Evolutionary conservation across 2,888 invertebrate genomes (phyloP).

Genomic region (Scelioninae gen. 1): DNA sequence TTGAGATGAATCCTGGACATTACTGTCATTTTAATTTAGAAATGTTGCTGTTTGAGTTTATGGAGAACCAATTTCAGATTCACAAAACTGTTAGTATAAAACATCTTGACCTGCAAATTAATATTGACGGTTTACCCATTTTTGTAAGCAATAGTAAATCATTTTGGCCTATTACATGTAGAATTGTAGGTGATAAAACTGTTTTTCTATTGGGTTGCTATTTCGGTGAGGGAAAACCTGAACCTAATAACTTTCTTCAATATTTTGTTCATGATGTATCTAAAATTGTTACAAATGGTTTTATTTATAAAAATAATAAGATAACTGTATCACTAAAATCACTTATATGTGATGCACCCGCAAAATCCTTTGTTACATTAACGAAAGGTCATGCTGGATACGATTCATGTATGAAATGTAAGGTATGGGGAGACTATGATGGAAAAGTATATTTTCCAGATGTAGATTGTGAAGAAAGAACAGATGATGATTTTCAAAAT

Average conservation of each 20-base stretch:
- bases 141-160: slow-evolving; percentile 44
- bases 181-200: slow-evolving; percentile 11
- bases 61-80: neutral
- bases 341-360: slow-evolving; percentile 66
- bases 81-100: neutral
- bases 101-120: slow-evolving; percentile 17
- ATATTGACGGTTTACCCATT: slow-evolving; percentile 27
- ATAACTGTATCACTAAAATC: slow-evolving; percentile 9
- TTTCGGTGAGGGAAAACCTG: slow-evolving; percentile 69
- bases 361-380: slow-evolving; percentile 66
- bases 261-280: slow-evolving; percentile 67
- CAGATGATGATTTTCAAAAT: slow-evolving; percentile 52
- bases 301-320: neutral
- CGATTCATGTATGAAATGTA: slow-evolving; percentile 64
- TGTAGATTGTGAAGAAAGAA: slow-evolving; percentile 36
- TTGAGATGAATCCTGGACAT: no score
- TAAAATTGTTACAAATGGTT: slow-evolving; percentile 24
- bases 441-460: slow-evolving; percentile 60
- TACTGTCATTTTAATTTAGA: slow-evolving; percentile 15
- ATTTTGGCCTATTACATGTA: slow-evolving; percentile 68
- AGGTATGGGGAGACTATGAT: neutral
- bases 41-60: neutral
- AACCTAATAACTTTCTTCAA: slow-evolving; percentile 64
- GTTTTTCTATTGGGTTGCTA: slow-evolving; percentile 65
- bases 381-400: slow-evolving; percentile 66